Base-by-base conservation (phyloP, 2,888 invertebrate genomes). In the Pachymerium ferrugineum region DNA sequence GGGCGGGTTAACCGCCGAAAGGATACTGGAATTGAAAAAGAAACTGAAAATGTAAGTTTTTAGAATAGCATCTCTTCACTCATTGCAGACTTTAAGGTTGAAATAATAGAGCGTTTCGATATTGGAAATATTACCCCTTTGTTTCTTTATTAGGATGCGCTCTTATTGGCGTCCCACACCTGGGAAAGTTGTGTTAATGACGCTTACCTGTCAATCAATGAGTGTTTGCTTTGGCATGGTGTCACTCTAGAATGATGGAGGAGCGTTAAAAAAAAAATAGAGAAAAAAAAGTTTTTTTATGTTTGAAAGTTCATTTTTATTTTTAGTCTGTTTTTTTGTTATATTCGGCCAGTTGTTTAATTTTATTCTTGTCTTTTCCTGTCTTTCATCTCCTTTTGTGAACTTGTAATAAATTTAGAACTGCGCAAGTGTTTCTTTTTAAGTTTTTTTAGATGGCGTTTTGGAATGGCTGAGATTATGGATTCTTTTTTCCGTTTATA, bases 351-450 rank as follows among this genome's bases (percentile, higher is more conserved):
- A 25, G 62, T 62, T 62, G 62, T 62, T 62, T 62, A 62, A 62
- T 62, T 62, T 62, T 62, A 62, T 62, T 62, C 62, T 62, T 4
- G 25, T 62, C 25, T 62, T 62, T 62, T 62, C 62, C 28, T 62
- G 62, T 62, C 62, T 62, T 62, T 62, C 62, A 62, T n/a, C 62
- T 62, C 62, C 62, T 62, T 62, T 62, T 62, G 25, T 62, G 62
- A 62, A 62, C 62, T 62, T 62, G 62, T 62, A 62, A 62, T 62
- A 62, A 62, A 62, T 62, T 62, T 62, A 62, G 62, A 62, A 62
- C 62, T 62, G 62, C 62, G 25, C 62, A 25, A 62, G 62, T 28
- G 25, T 25, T 62, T 62, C 28, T 25, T 62, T 62, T 62, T n/a
- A 62, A 10, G 5, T 25, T 8, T 22, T 54, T 25, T 12, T 38